These are phyloP conservation scores for Eugnorisma glareosa DNA, from an alignment of 2,888 invertebrate species.

Conservation along the genomic window DNA sequence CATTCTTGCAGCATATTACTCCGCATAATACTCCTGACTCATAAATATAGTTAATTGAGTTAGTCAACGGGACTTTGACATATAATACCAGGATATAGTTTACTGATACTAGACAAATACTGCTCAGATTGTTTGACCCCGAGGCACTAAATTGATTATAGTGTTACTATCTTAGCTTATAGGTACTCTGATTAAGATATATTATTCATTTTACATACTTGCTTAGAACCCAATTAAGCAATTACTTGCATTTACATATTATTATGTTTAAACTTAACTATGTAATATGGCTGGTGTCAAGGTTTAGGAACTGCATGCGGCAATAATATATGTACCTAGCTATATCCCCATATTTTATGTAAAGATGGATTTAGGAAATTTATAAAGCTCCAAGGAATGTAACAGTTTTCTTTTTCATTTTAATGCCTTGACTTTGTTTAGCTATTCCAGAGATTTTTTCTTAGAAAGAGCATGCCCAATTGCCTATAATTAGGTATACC, in stretches of 20 bases:
- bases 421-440: not conserved
- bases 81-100: not conserved
- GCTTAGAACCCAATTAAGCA: slow-evolving; percentile 19
- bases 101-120: not conserved
- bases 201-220: slow-evolving; percentile 30
- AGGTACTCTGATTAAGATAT: not conserved
- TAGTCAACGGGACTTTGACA: not conserved
- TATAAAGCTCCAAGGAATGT: not conserved
- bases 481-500: not conserved
- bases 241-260: slow-evolving; percentile 16
- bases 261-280: not conserved
- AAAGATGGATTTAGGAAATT: not conserved
- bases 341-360: not conserved
- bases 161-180: not conserved
- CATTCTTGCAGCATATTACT: too few relatives aligned
- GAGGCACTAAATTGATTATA: slow-evolving; percentile 23
- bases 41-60: not conserved
- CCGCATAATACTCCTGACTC: too few relatives aligned
- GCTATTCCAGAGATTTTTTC: not conserved
- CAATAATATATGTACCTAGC: not conserved
- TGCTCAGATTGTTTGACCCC: not conserved
- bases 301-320: not conserved
- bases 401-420: not conserved
- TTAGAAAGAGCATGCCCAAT: not conserved
- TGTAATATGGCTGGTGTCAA: not conserved